Evolutionary conservation across 2,888 invertebrate genomes (phyloP).

Genomic region (Chaetogeoica ovagalla): DNA sequence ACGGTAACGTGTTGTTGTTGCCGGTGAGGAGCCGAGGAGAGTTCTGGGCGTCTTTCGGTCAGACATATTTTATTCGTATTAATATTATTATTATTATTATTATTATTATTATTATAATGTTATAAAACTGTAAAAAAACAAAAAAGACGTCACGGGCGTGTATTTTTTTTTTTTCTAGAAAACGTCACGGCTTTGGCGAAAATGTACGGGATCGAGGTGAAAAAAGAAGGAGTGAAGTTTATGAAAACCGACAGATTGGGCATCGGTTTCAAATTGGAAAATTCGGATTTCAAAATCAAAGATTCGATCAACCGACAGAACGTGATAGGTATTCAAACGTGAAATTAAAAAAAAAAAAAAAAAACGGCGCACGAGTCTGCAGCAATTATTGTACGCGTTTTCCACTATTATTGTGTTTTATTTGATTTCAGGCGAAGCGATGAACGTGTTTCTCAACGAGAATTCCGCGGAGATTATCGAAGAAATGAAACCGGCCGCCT

Average conservation of each 20-base stretch:
- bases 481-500: slow-evolving; percentile 80
- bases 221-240: slow-evolving; percentile 66
- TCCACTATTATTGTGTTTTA: no score
- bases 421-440: slow-evolving; percentile 69
- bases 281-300: slow-evolving; percentile 71
- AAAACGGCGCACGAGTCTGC: no score
- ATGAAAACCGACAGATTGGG: slow-evolving; percentile 70
- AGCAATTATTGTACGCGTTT: no score
- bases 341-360: no score
- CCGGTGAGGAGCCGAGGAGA: slow-evolving; percentile 78
- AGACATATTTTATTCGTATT: slow-evolving; percentile 58
- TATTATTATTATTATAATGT: no score
- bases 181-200: slow-evolving; percentile 73
- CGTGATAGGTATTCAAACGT: slow-evolving; percentile 66
- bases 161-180: slow-evolving; percentile 60
- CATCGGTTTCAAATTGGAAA: slow-evolving; percentile 72
- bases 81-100: no score
- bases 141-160: not conserved
- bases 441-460: slow-evolving; percentile 81
- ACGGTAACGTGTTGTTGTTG: slow-evolving; percentile 75
- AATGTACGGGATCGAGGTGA: slow-evolving; percentile 71
- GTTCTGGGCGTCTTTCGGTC: slow-evolving; percentile 80
- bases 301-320: slow-evolving; percentile 76
- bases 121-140: no score
- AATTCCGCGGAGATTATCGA: slow-evolving; percentile 79